Base-by-base conservation (phyloP, 2,888 invertebrate genomes). In the Drosophila aldrichi region DNA sequence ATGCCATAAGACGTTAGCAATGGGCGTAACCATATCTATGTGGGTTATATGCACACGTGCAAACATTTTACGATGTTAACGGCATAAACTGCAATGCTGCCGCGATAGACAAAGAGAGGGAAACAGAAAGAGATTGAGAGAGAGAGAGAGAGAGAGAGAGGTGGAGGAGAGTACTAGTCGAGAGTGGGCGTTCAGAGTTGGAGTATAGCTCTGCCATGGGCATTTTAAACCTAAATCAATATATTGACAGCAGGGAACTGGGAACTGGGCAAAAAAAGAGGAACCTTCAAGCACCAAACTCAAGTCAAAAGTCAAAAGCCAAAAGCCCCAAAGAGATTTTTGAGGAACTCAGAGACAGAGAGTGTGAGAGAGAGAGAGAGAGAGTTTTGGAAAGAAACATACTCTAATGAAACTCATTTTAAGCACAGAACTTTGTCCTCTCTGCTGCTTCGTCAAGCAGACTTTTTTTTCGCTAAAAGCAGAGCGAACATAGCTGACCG, bases 1-100 rank as follows among this genome's bases (percentile, higher is more conserved):
- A 59, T 20, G 48, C 64, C 34, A 43, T 18, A 46, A 62, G 62
- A 66, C 64, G 48, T 36, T 55, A 55, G 58, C 41, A 44, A 40
- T 62, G 73, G 78, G 78, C 55, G 74, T 77, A 59, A 48, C 74
- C 73, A 68, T 63, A 68, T 67, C 75, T 68, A 78, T 77, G 75
- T 70, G 77, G 76, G 76, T 51, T 66, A 75, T 57, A 62, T 34
- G 51, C 38, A 54, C 61, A 57, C 54, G 55, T 68, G 36, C 75
- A 64, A 64, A 70, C 77, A 80, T 86, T 88, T 82, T 88, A 82
- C 86, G 81, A 82, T 70, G 77, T 74, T 77, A 83, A 74, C 86
- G 86, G 70, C 66, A 44, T 76, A 79, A 85, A 88, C 65, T 79
- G 76, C 74, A 79, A 69, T 68, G 76, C 44, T 46, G 57, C 18